Evolutionary conservation across 2,797 vertebrate genomes (phyloP), one percentile per base, ranked within the genome.

Genomic region (Chaetophractus vellerosus): DNA sequence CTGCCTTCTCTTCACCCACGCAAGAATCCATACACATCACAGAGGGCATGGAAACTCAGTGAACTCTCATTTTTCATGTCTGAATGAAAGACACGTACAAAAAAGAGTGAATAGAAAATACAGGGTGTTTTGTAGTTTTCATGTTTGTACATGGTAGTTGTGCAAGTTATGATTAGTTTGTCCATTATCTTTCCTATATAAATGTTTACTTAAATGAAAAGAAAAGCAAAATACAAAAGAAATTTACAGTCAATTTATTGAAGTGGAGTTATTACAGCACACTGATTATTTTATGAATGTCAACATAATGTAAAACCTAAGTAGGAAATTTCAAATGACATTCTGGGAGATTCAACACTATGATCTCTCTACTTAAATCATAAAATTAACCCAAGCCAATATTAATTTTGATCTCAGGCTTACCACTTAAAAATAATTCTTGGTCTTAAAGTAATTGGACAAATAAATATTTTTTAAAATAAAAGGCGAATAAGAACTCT

Each of bases 191-290:
- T 91, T 88, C 74, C 69, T 75, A 50, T 31, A 66, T 2, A 72
- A 63, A 61, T 7, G 8, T 69, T 84, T 76, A 75, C 14, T 55
- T 93, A 55, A 95, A 76, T 64, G 45, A 85, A 90, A 92, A 92
- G 33, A 68, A 89, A 96, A 89, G 14, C 38, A 69, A 93, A 95
- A 87, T 33, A 86, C 21, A 87, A 96, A 88, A 50, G 41, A 75
- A 91, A 83, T 87, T 50, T 57, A 23, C 19, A 78, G 45, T 31
- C 45, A 94, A 91, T 90, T 89, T 85, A 28, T 80, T 78, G 69
- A 75, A 89, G 68, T 66, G 3, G 86, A 84, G n/a, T 64, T 82
- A 26, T 45, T 61, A 74, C 45, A 76, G 82, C 31, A 75, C 36
- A 50, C 33, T 48, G 63, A 69, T 89, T 89, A 66, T 86, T 93